Evolutionary conservation across 2,113 vertebrate species (phyloP), one percentile per base, ranked within the genome.

Genomic region (Hirundichthys speculiger): DNA sequence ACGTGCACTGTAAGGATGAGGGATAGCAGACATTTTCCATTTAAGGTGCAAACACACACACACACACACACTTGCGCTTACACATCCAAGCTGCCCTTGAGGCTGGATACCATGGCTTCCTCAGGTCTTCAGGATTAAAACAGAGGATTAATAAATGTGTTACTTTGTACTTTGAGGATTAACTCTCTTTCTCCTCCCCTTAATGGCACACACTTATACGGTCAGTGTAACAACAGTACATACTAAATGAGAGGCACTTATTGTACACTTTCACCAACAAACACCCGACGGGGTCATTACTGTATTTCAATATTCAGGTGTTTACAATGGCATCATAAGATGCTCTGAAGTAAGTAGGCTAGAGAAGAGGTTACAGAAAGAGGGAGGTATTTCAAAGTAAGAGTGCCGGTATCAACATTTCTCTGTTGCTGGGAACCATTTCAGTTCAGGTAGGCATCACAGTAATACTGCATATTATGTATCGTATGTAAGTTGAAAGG

Each of bases 101-200:
- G 75, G 48, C 39, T 2, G 74, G 75, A 76, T 72, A 63, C 52
- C n/a, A 21, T 16, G 64, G 64, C 65, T 72, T 79, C 64, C 18
- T 69, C 62, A 68, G 68, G 79, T 79, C 69, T 81, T 57, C 8
- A 15, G 73, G 82, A 85, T 83, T 88, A 77, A 82, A 83, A 53
- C 0, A 2, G 40, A 68, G 67, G 77, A 68, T 83, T 88, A 73
- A 78, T 83, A 73, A 80, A 79, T 79, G 73, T 61, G 51, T 82
- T 47, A 22, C 69, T 75, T 73, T 73, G 60, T 84, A 73, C 60
- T 69, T 49, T 13, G 56, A 63, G 62, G 77, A 84, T 85, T 85
- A 86, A 75, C 55, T 57, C 25, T 79, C 64, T 75, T 73, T 64
- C 25, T 58, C 52, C 50, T 45, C 19, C 47, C 74, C 49, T 82